Evolutionary conservation across 30 jellyfish, hydroid and myxozoan genomes (phyloP).

Genomic region (Aurelia aurita): DNA sequence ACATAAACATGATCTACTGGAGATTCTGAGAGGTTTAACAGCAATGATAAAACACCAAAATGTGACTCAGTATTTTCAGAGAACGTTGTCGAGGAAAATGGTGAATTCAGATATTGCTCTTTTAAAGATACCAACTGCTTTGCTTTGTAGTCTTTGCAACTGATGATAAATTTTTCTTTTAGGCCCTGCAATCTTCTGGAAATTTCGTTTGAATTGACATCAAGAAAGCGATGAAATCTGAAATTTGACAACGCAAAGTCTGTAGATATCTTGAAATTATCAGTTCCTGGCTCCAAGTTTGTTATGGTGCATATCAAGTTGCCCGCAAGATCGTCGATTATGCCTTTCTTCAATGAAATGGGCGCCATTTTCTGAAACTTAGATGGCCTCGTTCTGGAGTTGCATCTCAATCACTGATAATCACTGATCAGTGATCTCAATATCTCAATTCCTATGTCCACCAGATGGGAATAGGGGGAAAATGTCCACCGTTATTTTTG

Average conservation of each 20-base stretch:
- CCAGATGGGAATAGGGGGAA: too few species aligned
- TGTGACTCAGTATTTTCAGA: slow-evolving; percentile 73
- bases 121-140: slow-evolving; percentile 43
- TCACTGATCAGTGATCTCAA: too few species aligned
- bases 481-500: too few species aligned
- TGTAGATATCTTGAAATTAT: slow-evolving; percentile 64
- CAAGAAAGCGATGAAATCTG: slow-evolving; percentile 86
- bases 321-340: slow-evolving; percentile 65
- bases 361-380: slow-evolving; percentile 75
- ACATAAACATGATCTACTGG: slow-evolving; percentile 51
- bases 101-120: slow-evolving; percentile 52
- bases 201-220: slow-evolving; percentile 85
- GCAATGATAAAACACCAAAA: slow-evolving; percentile 65
- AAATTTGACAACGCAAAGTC: slow-evolving; percentile 80
- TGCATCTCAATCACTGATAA: too few species aligned
- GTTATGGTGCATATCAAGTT: slow-evolving; percentile 42
- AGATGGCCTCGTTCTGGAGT: too few species aligned
- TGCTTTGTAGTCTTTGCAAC: slow-evolving; percentile 78
- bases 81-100: slow-evolving; percentile 32
- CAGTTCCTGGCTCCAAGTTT: slow-evolving; percentile 48
- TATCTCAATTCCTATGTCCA: too few species aligned
- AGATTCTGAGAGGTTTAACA: slow-evolving; percentile 78
- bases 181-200: slow-evolving; percentile 75
- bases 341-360: slow-evolving; percentile 79
- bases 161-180: slow-evolving; percentile 61